phyloP scores from a whole-genome alignment of 2,113 vertebrate genomes.

The Hippolais icterina region DNA sequence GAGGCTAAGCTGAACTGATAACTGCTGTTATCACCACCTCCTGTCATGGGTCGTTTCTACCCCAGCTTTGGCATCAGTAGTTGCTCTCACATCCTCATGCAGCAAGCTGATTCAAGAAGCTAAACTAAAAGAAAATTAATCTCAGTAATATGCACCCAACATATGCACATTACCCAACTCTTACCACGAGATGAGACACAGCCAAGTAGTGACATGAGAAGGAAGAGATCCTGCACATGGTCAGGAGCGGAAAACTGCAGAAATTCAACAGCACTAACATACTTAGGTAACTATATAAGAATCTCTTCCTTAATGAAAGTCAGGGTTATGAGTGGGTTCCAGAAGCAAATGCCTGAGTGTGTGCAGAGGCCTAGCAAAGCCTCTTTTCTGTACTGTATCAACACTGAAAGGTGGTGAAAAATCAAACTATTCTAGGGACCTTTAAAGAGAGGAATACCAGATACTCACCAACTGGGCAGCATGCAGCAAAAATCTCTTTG shows the following conservation, averaged over 20 bases:
- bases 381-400: background rate
- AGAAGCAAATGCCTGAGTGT: background rate
- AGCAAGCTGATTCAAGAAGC: background rate
- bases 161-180: background rate
- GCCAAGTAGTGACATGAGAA: background rate
- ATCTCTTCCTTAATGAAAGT: background rate
- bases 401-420: background rate
- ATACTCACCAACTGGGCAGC: background rate
- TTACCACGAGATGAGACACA: background rate
- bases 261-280: background rate
- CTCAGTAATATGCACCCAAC: background rate
- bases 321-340: background rate
- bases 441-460: background rate
- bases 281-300: background rate
- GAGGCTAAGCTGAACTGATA: background rate
- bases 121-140: background rate
- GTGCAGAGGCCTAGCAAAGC: background rate
- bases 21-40: background rate
- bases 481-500: background rate
- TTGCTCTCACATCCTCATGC: background rate
- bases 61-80: background rate
- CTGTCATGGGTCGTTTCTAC: fast-evolving
- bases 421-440: background rate
- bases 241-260: background rate
- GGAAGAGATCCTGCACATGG: background rate